Percentiles rank a stretch among this genome's conserved stretches.
These are phyloP conservation scores for cattle (Bos taurus) DNA, from an alignment of 2,113 vertebrate genomes.

Conservation along the genomic window ARS-UCD2.0 NC_037334.1:32696501-32697000, in stretches of 20 bases:
- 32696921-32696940: not conserved
- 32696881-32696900: not conserved
- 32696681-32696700: not conserved
- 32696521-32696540: not conserved
- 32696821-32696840: not conserved
- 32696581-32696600: not conserved
- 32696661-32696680: not conserved
- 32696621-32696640: not conserved
- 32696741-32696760: not conserved
- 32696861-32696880: not conserved
- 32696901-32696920: not conserved
- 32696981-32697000: not conserved
- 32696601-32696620: not conserved
- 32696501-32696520: not conserved
- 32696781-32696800: not conserved
- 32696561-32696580: not conserved
- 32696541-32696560: not conserved
- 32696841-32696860: not conserved
- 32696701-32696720: not conserved
- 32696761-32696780: not conserved
- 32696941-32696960: not conserved
- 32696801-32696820: not conserved
- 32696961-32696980: not conserved
- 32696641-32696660: not conserved
- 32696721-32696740: not conserved